Base-by-base conservation (phyloP, 1,140 invertebrate genomes). In the Aphelinus atriplicis region DNA sequence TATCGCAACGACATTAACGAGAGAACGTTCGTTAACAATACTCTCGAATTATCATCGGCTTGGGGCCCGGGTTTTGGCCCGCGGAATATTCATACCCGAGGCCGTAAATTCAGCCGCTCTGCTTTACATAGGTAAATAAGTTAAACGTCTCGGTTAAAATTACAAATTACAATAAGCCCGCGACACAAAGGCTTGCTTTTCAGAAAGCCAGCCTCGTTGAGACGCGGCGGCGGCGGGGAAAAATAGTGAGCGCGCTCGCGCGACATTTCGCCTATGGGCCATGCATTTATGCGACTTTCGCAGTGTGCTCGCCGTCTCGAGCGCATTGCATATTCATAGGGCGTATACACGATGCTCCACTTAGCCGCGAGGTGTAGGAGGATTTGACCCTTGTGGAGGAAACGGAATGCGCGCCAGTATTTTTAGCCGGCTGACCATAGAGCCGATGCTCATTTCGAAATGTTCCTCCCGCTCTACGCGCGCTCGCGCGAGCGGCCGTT, bases 151-250 rank as follows among this genome's bases (percentile, higher is more conserved):
- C 50, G 3, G 7, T 48, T 26, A 64, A 75, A 69, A 75, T 75
- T 75, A 70, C 67, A 75, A 75, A 75, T 75, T 75, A 75, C 73
- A 75, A 75, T 70, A 75, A 74, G 72, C 66, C 72, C 43, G 43
- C 48, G 46, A 42, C 42, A 10, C 45, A 45, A 1, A 9, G 9
- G 51, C 51, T 53, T 9, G 56, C 65, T 75, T 75, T 75, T 75
- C 66, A 70, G 66, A 70, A 70, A 65, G 42, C 58, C 47, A 46
- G 43, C 26, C 26, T 74, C 45, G 63, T 69, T 68, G 53, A 73
- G 67, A 50, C 65, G 56, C 71, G 46, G 2, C 7, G 3, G 71
- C 4, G 56, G 51, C 43, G 67, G 53, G 46, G 53, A 65, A 67
- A 57, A 68, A 69, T 74, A 68, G n/a, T 53, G 63, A 69, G 58